Evolutionary conservation across 2,888 invertebrate species (phyloP), one percentile per base, ranked within the genome.

Genomic region (Pegoplata infirma): DNA sequence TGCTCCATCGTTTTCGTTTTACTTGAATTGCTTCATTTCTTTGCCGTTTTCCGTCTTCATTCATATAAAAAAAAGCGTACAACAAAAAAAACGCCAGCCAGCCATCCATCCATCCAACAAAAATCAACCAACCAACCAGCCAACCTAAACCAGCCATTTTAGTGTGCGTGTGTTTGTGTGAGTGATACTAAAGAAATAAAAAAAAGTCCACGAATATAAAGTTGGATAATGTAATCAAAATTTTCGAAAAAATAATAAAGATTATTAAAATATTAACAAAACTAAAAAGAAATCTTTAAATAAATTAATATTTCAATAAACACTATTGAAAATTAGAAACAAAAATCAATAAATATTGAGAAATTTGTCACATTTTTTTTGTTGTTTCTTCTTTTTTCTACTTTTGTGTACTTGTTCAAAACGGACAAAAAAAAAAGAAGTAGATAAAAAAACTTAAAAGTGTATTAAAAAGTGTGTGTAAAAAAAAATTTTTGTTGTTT

Each of bases 81-180:
- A 68, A 68, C 36, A 73, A 58, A 28, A 75, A 46, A 47, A 71
- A 75, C 47, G 58, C 58, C 19, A 61, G 25, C 47, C 46, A 74
- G 46, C 78, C 69, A 78, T 69, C 74, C 76, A 72, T 55, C 72
- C 55, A 77, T 47, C 58, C 58, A 68, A 23, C 58, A 32, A 32
- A 32, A 32, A 40, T n/a, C 21, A 59, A 59, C 44, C 58, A 78
- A 66, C 64, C 56, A 77, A 72, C 77, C 67, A 77, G 56, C 77
- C 77, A 77, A 73, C 72, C 56, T 72, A 72, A 73, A 78, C 74
- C 79, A 77, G 77, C 77, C 73, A 77, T 77, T 73, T 73, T 68
- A 79, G 75, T 71, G 61, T 75, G 69, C 49, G 56, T 74, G 64
- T 66, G 66, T 73, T 66, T 75, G 71, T 66, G 71, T 79, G 74